Conservation (phyloP, 2,888 invertebrate species). For the Helobdella robusta region DNA sequence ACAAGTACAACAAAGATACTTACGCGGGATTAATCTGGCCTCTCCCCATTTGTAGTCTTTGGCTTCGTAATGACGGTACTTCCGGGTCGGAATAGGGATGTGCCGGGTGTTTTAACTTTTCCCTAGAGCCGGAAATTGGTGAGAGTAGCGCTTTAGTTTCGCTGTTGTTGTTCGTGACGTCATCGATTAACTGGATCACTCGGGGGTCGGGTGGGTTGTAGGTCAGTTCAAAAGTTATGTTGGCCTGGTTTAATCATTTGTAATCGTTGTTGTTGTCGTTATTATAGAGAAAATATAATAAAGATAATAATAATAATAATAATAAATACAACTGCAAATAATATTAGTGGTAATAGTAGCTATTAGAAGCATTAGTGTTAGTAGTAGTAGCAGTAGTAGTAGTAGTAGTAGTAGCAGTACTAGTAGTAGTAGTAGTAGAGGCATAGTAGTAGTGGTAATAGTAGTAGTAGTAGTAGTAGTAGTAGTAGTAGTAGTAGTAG, state of each 20-base stretch:
- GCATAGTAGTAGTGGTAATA: not conserved
- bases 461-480: conserved; percentile 3
- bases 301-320: not conserved
- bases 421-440: too few species aligned
- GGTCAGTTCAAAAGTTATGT: conserved; percentile 62
- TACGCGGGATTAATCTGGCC: too few species aligned
- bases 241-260: conserved; percentile 52
- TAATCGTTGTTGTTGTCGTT: conserved; percentile 33
- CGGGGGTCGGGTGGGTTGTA: conserved; percentile 49
- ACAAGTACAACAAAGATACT: conserved; percentile 9
- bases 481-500: conserved; percentile 3
- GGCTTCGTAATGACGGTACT: not conserved
- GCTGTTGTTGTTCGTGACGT: conserved; percentile 35
- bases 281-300: not conserved
- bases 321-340: too few species aligned
- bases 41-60: too few species aligned
- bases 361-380: not conserved
- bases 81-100: not conserved
- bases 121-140: not conserved
- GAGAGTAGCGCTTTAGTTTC: conserved; percentile 6
- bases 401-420: too few species aligned
- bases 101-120: not conserved
- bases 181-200: conserved; percentile 46
- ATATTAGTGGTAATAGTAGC: too few species aligned
- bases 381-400: conserved; percentile 3